These are phyloP conservation scores for Atherinomorus stipes DNA, from an alignment of 2,113 vertebrate genomes.

Conservation along the genomic window DNA sequence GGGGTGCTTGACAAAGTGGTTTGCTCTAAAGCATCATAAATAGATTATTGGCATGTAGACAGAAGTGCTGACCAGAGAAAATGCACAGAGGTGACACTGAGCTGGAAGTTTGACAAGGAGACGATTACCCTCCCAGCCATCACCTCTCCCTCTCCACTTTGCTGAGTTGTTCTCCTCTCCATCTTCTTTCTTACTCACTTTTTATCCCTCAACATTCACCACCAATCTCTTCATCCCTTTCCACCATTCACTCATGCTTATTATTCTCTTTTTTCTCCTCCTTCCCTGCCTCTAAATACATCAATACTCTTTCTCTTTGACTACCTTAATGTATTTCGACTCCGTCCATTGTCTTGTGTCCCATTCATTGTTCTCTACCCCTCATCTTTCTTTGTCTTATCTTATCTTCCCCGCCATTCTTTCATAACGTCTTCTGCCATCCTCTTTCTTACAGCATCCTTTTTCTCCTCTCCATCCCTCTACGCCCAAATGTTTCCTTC, in stretches of 20 bases:
- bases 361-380: slow-evolving; percentile 39
- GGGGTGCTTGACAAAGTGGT: slow-evolving; percentile 43
- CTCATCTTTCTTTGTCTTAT: slow-evolving; percentile 76
- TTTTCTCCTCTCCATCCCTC: slow-evolving; percentile 19
- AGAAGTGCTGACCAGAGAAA: slow-evolving; percentile 59
- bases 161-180: background rate
- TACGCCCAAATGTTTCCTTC: slow-evolving; percentile 13
- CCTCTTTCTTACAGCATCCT: slow-evolving; percentile 61
- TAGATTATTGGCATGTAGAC: slow-evolving; percentile 65
- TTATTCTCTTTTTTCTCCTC: slow-evolving; percentile 1
- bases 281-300: slow-evolving; percentile 9
- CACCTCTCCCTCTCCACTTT: slow-evolving; percentile 9
- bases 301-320: slow-evolving; percentile 1
- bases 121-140: slow-evolving; percentile 19
- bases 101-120: slow-evolving; percentile 48
- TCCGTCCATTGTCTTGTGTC: background rate
- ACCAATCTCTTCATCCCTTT: slow-evolving; percentile 5
- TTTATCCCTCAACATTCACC: slow-evolving; percentile 41
- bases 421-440: background rate
- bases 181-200: slow-evolving; percentile 5
- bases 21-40: slow-evolving; percentile 60
- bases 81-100: slow-evolving; percentile 63
- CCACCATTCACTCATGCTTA: slow-evolving; percentile 18
- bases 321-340: background rate
- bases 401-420: slow-evolving; percentile 37